Evolutionary conservation across 2,888 invertebrate species (phyloP).

Genomic region (Noctua janthe): DNA sequence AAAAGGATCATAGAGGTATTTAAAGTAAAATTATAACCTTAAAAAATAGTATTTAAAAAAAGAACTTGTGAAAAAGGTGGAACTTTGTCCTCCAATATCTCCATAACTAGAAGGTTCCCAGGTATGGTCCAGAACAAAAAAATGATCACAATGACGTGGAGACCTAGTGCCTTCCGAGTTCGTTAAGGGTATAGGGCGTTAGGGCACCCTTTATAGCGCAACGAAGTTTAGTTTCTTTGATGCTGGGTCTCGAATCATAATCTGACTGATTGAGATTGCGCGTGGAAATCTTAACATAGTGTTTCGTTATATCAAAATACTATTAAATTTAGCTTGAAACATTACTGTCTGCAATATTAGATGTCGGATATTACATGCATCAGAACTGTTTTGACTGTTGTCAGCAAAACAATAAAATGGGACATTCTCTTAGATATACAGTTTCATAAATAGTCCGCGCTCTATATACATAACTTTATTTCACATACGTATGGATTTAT

Average conservation of each 20-base stretch:
- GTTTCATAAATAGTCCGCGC: constrained; percentile 25
- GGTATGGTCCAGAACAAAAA: too few species aligned
- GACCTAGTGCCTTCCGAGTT: too few species aligned
- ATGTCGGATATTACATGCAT: not conserved
- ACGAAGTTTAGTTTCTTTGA: not conserved
- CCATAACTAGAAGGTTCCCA: too few species aligned
- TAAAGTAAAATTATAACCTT: too few species aligned
- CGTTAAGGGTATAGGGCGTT: too few species aligned
- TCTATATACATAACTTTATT: constrained; percentile 46
- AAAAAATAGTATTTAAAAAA: too few species aligned
- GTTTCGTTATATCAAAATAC: not conserved
- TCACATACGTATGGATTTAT: constrained; percentile 12
- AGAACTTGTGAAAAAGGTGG: too few species aligned
- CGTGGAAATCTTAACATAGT: not conserved
- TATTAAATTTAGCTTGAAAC: not conserved
- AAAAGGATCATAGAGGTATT: too few species aligned
- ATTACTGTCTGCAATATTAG: not conserved
- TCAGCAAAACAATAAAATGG: not conserved
- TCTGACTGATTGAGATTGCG: not conserved
- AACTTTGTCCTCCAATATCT: too few species aligned
- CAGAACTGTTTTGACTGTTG: not conserved
- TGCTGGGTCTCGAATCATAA: not conserved
- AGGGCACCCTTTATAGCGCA: too few species aligned
- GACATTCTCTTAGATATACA: not conserved
- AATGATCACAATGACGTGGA: too few species aligned